Evolutionary conservation across 2,888 invertebrate species (phyloP), one percentile per base, ranked within the genome.

Genomic region (Eupithecia vulgata): DNA sequence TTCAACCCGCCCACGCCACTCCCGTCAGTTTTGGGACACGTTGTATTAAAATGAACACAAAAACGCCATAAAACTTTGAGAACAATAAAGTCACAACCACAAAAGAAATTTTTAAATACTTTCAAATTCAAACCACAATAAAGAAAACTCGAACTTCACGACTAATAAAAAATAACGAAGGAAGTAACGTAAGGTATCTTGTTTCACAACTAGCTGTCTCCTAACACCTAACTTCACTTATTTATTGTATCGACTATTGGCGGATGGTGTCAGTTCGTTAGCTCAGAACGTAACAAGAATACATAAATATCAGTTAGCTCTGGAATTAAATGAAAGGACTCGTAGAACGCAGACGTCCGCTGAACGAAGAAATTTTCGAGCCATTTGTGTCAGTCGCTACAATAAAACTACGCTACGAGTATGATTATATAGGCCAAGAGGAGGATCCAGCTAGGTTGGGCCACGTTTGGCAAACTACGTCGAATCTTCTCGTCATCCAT

Each of bases 191-290:
- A 3, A 52, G n/a, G 21, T 52, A 21, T 21, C 52, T 3, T 52
- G 21, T 25, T 25, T 21, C 25, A 1, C 25, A 13, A 61, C 17
- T 17, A 13, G 34, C 17, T 17, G n/a, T 34, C n/a, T 30, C 61
- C 17, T 17, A 15, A 6, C 30, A 5, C 34, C 59, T 34, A 34
- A 61, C 61, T 34, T 61, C 61, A 74, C 76, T 75, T 78, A 78
- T 76, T 76, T 77, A 77, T 79, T 76, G 73, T 74, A 78, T 78
- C 70, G 52, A 21, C 52, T 65, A 52, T 71, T 71, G 74, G 69
- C 76, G 69, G 73, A 48, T 75, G 72, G 66, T 72, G 72, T 72
- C 78, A 75, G 73, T 76, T 79, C 79, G 78, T 79, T 79, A 79
- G 76, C 37, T 52, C 42, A 72, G 59, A 30, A 68, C 74, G 73